Percentiles rank a stretch among this genome's conserved stretches.
Evolutionary conservation across 2,888 invertebrate species (phyloP).

Genomic region (Campoplex nolae): DNA sequence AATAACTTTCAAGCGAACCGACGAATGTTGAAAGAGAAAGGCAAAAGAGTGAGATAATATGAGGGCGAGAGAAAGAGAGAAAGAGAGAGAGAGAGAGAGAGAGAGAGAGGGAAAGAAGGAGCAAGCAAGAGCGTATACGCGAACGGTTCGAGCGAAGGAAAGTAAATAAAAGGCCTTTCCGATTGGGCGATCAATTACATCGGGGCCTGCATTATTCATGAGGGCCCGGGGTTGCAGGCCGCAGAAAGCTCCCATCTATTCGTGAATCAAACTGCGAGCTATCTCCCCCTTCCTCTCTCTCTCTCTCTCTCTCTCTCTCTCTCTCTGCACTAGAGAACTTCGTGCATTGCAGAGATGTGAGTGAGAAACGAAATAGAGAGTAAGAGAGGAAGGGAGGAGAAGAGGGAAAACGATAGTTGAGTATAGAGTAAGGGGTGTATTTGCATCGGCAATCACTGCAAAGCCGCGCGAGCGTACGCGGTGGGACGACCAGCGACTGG

Average conservation of each 20-base stretch:
- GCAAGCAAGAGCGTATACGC: conserved; percentile 74
- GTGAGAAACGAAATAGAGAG: conserved; percentile 45
- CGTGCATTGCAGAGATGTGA: conserved; percentile 66
- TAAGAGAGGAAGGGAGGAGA: conserved; percentile 62
- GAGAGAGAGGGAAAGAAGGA: conserved; percentile 60
- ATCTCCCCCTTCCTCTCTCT: conserved; percentile 54
- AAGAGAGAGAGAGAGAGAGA: conserved; percentile 51
- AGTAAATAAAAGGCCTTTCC: conserved; percentile 85
- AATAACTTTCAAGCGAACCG: conserved; percentile 80
- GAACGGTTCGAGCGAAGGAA: conserved; percentile 80
- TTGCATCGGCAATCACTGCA: conserved; percentile 83
- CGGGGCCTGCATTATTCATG: conserved; percentile 83
- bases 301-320: conserved; percentile 47
- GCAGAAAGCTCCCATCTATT: conserved; percentile 77
- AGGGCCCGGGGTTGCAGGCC: conserved; percentile 80
- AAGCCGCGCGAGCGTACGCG: conserved; percentile 77
- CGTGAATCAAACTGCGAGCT: conserved; percentile 78
- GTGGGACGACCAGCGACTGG: conserved; percentile 73
- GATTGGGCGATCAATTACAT: conserved; percentile 84
- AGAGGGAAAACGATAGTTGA: conserved; percentile 70
- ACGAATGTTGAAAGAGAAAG: conserved; percentile 32
- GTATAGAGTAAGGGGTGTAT: conserved; percentile 75
- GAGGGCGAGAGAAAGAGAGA: conserved; percentile 51
- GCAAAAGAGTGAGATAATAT: conserved; percentile 46
- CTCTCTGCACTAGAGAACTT: conserved; percentile 58